Base-by-base conservation (phyloP, 2,113 vertebrate species). In the Atlantisia rogersi region DNA sequence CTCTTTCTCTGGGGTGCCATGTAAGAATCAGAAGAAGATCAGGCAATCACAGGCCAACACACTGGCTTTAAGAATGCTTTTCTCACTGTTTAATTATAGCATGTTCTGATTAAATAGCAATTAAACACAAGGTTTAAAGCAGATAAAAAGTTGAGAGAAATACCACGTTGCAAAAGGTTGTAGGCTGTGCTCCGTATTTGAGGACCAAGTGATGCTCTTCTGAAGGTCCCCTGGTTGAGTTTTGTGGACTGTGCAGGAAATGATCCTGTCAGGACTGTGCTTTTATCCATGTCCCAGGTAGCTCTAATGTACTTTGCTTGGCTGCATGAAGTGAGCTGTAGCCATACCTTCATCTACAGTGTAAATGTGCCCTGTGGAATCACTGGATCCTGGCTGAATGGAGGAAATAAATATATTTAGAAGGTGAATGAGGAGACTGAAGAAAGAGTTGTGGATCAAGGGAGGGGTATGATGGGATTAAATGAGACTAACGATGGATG, bases 21-120 rank as follows among this genome's bases (percentile, higher is more conserved):
- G 15, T 39, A 53, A 53, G 60, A 65, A 35, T 24, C 1, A 0
- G 10, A 1, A 0, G 10, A 74, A 42, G 21, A 26, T 39, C 0
- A 1, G 16, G 53, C 31, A 29, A 32, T 75, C 21, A 18, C 37
- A 75, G 64, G 11, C 44, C 68, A 60, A 6, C 39, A 22, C 0
- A 1, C 37, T 71, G 46, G 35, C 28, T 29, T 60, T 84, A 50
- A 60, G 63, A 55, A 40, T 65, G 24, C 10, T 70, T 77, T 86
- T 77, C 53, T 71, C 64, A 11, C 11, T 77, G 28, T 39, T 78
- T 74, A 77, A 37, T 83, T 84, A 35, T 31, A 53, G 37, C 29
- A 20, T 20, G 32, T 28, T 82, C 42, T 26, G 42, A 78, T 69
- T 53, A 86, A 73, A 53, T 15, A 26, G 19, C n/a, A 69, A 42